Percentiles rank a stretch among this genome's conserved stretches.
Conservation (phyloP, 2,113 vertebrate species). For the Sylvilagus bachmani region DNA sequence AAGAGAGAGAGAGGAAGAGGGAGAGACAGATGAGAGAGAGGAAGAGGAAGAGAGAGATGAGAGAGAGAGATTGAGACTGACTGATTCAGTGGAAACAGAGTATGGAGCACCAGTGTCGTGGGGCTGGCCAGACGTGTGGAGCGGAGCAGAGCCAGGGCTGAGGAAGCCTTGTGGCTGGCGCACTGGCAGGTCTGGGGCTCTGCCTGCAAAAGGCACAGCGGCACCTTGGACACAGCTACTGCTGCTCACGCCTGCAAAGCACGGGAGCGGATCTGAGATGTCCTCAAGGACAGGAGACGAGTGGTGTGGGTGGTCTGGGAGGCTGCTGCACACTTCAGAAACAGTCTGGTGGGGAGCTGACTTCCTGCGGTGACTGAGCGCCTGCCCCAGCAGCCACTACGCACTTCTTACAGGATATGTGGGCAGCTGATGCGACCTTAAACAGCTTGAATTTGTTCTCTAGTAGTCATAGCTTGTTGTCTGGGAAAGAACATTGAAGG, state of each 20-base stretch:
- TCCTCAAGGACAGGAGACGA: background rate
- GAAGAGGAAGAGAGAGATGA: background rate
- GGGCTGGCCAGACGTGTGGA: background rate
- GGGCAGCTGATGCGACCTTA: background rate
- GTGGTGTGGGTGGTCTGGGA: background rate
- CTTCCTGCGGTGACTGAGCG: background rate
- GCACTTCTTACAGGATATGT: constrained; percentile 24
- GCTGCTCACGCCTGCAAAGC: background rate
- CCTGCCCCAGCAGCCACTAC: background rate
- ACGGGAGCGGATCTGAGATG: background rate
- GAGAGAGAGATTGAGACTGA: no score
- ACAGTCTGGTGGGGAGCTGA: background rate
- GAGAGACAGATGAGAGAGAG: background rate
- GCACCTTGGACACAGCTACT: background rate
- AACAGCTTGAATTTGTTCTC: background rate
- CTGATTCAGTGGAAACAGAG: background rate
- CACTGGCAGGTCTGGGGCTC: background rate
- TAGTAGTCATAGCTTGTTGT: constrained; percentile 28
- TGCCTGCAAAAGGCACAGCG: background rate
- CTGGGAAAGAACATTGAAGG: background rate
- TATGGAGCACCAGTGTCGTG: background rate
- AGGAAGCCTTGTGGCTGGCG: background rate
- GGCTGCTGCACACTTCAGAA: background rate
- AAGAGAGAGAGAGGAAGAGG: background rate
- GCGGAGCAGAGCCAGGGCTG: background rate